These are phyloP conservation scores for Muschampia plurimacula DNA, from an alignment of 2,888 invertebrate genomes.

Conservation along the genomic window DNA sequence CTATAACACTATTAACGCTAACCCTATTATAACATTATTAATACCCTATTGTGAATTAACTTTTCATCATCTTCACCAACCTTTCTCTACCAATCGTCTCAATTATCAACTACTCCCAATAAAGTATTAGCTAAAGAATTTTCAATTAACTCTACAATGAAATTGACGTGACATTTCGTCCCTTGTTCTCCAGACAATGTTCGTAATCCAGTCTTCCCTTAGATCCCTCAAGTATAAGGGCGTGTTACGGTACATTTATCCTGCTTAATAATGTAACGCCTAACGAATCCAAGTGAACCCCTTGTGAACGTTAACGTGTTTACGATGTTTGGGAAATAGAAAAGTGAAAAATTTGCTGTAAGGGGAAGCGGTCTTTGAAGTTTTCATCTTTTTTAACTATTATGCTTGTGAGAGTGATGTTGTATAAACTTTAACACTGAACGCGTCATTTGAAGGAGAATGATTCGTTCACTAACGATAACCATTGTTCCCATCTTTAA, in stretches of 20 bases:
- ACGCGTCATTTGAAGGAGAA: too few relatives aligned
- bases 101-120: background rate
- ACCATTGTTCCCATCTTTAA: too few relatives aligned
- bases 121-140: slow-evolving; percentile 19
- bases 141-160: slow-evolving; percentile 29
- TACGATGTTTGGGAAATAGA: slow-evolving; percentile 40
- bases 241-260: slow-evolving; percentile 33
- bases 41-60: too few relatives aligned
- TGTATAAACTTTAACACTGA: too few relatives aligned
- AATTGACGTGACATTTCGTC: slow-evolving; percentile 35
- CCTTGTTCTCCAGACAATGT: slow-evolving; percentile 2
- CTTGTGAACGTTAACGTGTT: slow-evolving; percentile 27
- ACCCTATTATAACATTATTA: too few relatives aligned
- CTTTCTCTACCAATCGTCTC: background rate
- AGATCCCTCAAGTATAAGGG: slow-evolving; percentile 19
- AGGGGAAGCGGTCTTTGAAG: background rate
- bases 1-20: too few relatives aligned
- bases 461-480: too few relatives aligned
- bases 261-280: slow-evolving; percentile 33
- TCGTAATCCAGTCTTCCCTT: background rate
- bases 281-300: slow-evolving; percentile 30
- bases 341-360: slow-evolving; percentile 14
- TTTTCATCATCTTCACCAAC: background rate
- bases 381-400: background rate
- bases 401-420: too few relatives aligned